phyloP scores from a whole-genome alignment of 2,797 vertebrate species.

The Notolabrus celidotus region DNA sequence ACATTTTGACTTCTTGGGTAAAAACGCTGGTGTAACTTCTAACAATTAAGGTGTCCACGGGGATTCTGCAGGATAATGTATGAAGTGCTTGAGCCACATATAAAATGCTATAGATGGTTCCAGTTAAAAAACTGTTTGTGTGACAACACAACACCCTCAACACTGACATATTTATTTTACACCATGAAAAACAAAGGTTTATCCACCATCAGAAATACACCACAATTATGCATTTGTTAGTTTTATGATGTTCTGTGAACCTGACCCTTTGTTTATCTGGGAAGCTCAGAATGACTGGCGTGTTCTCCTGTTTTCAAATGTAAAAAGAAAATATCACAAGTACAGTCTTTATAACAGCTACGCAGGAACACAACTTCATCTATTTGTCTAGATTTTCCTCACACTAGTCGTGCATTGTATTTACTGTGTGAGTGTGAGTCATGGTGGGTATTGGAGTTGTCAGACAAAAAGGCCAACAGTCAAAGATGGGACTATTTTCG shows the following conservation, averaged over 20 bases:
- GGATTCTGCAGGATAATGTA: no score
- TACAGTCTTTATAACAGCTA: background rate
- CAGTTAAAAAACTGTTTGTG: background rate
- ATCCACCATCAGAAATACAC: background rate
- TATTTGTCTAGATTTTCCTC: slow-evolving; percentile 19
- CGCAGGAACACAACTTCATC: background rate
- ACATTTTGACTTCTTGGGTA: no score
- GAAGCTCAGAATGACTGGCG: background rate
- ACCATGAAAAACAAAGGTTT: no score
- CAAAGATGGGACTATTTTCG: slow-evolving; percentile 48
- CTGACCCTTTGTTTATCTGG: background rate
- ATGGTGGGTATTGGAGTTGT: slow-evolving; percentile 37
- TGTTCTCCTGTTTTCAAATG: background rate
- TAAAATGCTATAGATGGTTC: background rate
- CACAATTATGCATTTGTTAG: background rate
- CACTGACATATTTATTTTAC: no score
- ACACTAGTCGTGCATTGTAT: slow-evolving; percentile 32
- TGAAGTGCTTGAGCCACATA: no score
- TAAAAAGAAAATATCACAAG: background rate
- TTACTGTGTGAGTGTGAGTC: slow-evolving; percentile 48
- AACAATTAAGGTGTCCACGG: no score
- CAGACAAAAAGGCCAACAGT: slow-evolving; percentile 30
- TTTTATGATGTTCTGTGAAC: background rate
- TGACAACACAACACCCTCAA: background rate
- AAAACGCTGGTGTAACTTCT: no score